phyloP scores from a whole-genome alignment of 2,113 vertebrate species.

The Oreochromis niloticus region DNA sequence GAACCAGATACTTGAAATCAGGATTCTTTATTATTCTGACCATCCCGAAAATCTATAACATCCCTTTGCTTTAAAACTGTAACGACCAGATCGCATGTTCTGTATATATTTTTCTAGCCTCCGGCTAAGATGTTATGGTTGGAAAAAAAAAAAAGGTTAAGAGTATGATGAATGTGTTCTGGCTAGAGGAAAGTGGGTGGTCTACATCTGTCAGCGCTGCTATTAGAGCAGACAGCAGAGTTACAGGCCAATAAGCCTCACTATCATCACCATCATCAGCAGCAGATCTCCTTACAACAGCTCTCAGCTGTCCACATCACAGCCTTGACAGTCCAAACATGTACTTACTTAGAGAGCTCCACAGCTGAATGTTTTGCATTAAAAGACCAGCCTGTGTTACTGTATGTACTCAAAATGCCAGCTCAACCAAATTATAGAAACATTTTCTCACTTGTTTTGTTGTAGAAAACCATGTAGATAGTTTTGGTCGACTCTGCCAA shows the following conservation, averaged over 20 bases:
- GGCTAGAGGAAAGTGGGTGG: conserved; percentile 63
- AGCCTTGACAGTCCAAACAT: conserved; percentile 47
- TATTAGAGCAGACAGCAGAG: conserved; percentile 63
- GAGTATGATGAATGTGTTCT: conserved; percentile 61
- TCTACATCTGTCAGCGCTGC: conserved; percentile 57
- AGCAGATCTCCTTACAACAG: conserved; percentile 59
- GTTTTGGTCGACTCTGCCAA: neutral
- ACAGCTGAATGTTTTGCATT: conserved; percentile 25
- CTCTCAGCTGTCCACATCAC: conserved; percentile 60
- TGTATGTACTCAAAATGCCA: neutral
- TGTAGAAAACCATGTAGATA: neutral
- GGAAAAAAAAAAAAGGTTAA: neutral
- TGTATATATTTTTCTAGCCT: conserved; percentile 44
- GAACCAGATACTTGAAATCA: conserved; percentile 44
- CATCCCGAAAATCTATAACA: conserved; percentile 52
- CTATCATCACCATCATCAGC: conserved; percentile 66
- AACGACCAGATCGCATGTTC: conserved; percentile 23
- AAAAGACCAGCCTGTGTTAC: conserved; percentile 2
- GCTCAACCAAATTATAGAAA: neutral
- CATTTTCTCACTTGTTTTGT: neutral
- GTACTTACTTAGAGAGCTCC: conserved; percentile 31
- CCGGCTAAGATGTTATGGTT: conserved; percentile 13
- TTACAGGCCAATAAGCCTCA: conserved; percentile 61
- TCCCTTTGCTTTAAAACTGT: conserved; percentile 27
- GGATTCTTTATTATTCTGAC: conserved; percentile 32